A percentile compares a stretch with the other conserved stretches of the same genome.
Evolutionary conservation across 2,113 vertebrate genomes (phyloP).

Genomic region (Chaetodon trifascialis): DNA sequence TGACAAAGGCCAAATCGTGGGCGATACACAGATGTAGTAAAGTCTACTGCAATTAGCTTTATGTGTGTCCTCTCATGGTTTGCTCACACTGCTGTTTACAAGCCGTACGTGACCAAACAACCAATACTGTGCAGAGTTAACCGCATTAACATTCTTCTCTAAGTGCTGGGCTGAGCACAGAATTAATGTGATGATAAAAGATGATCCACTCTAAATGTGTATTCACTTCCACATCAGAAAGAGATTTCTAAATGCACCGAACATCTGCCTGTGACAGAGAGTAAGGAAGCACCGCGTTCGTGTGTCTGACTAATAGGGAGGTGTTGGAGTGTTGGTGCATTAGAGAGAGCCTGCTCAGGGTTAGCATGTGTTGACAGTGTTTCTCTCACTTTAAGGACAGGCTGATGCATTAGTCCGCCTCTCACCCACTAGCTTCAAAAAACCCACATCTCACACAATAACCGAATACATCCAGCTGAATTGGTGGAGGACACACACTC

Average conservation of each 20-base stretch:
- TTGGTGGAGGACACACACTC: constrained; percentile 32
- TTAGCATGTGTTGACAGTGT: constrained; percentile 48
- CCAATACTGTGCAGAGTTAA: neutral
- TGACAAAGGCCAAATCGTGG: neutral
- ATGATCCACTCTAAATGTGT: neutral
- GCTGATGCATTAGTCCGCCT: constrained; percentile 67
- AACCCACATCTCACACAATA: constrained; percentile 42
- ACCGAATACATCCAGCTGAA: constrained; percentile 24
- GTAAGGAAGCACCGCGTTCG: constrained; percentile 1
- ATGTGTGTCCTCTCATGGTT: neutral
- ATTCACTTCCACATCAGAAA: constrained; percentile 20
- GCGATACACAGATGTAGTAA: neutral
- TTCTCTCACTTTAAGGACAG: constrained; percentile 52
- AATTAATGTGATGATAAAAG: neutral
- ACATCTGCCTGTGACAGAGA: constrained; percentile 8
- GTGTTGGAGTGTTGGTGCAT: constrained; percentile 50
- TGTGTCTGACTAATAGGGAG: constrained; percentile 33
- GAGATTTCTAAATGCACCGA: constrained; percentile 23
- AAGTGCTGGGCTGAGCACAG: neutral
- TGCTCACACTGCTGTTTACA: neutral
- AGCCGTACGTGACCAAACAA: neutral
- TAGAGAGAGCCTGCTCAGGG: constrained; percentile 51
- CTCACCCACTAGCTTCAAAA: constrained; percentile 61
- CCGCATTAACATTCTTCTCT: neutral
- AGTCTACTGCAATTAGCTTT: neutral